phyloP scores from a whole-genome alignment of 2,888 invertebrate species.

The Autographa gamma region DNA sequence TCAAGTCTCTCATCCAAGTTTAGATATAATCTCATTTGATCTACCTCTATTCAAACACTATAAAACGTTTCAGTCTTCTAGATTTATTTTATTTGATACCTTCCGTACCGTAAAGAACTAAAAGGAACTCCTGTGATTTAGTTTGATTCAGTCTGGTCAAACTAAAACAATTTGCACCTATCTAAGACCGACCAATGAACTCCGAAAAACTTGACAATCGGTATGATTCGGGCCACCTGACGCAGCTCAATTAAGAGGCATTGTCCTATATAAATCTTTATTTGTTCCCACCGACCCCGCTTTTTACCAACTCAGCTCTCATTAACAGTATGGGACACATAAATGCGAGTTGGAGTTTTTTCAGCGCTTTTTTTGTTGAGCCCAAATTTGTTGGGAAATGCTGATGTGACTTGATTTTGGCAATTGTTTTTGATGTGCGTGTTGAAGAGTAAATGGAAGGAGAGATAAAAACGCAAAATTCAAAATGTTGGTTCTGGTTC shows the following conservation, averaged over 20 bases:
- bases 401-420: constrained; percentile 38
- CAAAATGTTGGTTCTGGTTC: neutral
- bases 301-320: constrained; percentile 61
- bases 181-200: constrained; percentile 27
- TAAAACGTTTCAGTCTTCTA: too few species aligned
- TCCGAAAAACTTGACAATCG: constrained; percentile 43
- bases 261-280: constrained; percentile 75
- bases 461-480: neutral
- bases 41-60: too few species aligned
- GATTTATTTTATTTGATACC: too few species aligned
- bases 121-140: too few species aligned
- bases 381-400: constrained; percentile 29
- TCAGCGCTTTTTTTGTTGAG: constrained; percentile 34
- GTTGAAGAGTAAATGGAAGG: neutral
- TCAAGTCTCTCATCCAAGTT: neutral
- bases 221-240: constrained; percentile 61
- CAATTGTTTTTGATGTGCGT: constrained; percentile 31
- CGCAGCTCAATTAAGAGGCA: constrained; percentile 74
- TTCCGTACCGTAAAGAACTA: too few species aligned
- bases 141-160: neutral
- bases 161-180: neutral
- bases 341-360: constrained; percentile 50
- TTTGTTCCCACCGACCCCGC: constrained; percentile 63
- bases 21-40: neutral
- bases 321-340: constrained; percentile 51